phyloP scores from a whole-genome alignment of 2,888 invertebrate genomes.

The Anodontia alba region DNA sequence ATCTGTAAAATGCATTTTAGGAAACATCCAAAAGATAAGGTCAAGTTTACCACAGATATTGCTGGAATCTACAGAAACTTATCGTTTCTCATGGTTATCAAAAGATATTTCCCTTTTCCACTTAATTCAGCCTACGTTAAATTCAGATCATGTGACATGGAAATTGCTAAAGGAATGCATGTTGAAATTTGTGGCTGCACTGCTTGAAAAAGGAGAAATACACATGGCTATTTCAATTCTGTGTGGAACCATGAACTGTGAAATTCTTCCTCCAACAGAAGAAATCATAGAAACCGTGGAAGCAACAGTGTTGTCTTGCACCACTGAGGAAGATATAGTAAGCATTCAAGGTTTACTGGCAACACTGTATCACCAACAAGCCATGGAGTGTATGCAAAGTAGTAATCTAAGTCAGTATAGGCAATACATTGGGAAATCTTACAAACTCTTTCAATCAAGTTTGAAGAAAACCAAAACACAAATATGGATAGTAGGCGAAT shows the following conservation, averaged over 20 bases:
- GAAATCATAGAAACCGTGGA: neutral
- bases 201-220: neutral
- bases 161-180: neutral
- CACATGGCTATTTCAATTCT: neutral
- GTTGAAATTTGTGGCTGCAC: neutral
- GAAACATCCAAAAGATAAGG: neutral
- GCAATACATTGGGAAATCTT: neutral
- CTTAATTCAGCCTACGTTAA: neutral
- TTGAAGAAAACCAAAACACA: neutral
- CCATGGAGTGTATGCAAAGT: neutral
- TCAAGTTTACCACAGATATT: neutral
- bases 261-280: neutral
- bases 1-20: neutral
- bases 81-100: constrained; percentile 19
- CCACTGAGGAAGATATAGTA: neutral
- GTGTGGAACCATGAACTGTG: neutral
- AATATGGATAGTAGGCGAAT: constrained; percentile 17
- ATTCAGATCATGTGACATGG: neutral
- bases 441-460: neutral
- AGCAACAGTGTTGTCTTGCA: neutral
- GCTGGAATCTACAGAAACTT: neutral
- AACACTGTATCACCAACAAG: constrained; percentile 18
- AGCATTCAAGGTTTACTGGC: constrained; percentile 18
- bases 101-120: constrained; percentile 5
- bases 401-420: neutral